Conservation (phyloP, 2,888 invertebrate species). For the Auanema sp. region DNA sequence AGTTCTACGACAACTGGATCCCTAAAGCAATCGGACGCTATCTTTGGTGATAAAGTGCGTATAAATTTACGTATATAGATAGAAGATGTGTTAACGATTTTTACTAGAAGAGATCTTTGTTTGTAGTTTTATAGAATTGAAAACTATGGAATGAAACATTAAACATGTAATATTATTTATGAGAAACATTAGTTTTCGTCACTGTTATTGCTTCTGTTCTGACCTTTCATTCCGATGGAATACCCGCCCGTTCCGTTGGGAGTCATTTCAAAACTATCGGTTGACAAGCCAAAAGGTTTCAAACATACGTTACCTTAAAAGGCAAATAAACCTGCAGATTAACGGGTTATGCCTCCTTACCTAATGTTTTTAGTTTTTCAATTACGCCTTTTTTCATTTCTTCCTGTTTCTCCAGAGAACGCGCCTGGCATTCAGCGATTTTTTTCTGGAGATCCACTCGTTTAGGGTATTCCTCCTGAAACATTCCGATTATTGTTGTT, state of each 20-base stretch:
- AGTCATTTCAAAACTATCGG: slow-evolving; percentile 54
- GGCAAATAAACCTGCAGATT: background rate
- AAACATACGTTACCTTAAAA: slow-evolving; percentile 36
- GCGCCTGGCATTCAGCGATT: slow-evolving; percentile 25
- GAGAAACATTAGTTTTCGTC: too few relatives aligned
- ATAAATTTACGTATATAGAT: background rate
- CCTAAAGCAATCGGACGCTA: slow-evolving; percentile 48
- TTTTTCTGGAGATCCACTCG: slow-evolving; percentile 11
- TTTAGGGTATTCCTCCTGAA: slow-evolving; percentile 9
- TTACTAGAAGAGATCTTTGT: too few relatives aligned
- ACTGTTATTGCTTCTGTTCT: slow-evolving; percentile 2
- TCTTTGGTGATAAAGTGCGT: slow-evolving; percentile 42
- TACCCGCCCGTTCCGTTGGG: slow-evolving; percentile 56
- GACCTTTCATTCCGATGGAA: slow-evolving; percentile 51
- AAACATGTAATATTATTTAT: too few relatives aligned
- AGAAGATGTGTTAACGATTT: background rate
- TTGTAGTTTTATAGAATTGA: too few relatives aligned
- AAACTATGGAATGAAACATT: too few relatives aligned
- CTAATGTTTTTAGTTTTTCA: slow-evolving; percentile 51
- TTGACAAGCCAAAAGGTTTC: slow-evolving; percentile 56
- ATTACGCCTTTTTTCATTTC: slow-evolving; percentile 53
- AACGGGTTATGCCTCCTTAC: slow-evolving; percentile 18
- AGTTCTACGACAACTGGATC: slow-evolving; percentile 61
- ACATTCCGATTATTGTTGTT: background rate
- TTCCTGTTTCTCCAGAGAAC: slow-evolving; percentile 40